Percentiles rank a stretch among this genome's conserved stretches.
These are phyloP conservation scores for Hylomyscus alleni DNA, from an alignment of 2,797 vertebrate genomes.

Conservation along the genomic window DNA sequence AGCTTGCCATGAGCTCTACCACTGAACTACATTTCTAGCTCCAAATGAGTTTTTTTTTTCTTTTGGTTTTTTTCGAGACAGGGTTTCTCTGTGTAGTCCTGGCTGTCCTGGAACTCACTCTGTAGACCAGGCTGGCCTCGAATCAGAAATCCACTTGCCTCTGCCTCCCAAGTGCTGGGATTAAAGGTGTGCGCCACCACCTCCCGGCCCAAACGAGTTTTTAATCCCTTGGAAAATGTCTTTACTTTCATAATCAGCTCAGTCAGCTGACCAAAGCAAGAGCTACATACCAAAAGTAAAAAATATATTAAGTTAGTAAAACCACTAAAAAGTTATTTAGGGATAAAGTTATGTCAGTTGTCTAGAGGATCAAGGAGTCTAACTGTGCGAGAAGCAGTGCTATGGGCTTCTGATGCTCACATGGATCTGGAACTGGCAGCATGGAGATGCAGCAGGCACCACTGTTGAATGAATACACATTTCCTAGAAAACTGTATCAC, in stretches of 20 bases:
- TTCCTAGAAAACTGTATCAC: constrained; percentile 47
- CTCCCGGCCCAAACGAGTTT: constrained; percentile 1
- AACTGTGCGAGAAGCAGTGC: neutral
- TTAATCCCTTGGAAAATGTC: constrained; percentile 56
- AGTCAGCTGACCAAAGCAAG: constrained; percentile 59
- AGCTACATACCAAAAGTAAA: constrained; percentile 63
- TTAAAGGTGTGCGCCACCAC: too few species aligned
- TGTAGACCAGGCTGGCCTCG: too few species aligned
- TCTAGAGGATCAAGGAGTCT: constrained; percentile 19
- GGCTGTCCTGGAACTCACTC: too few species aligned
- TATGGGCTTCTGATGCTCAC: neutral
- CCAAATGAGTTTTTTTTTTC: too few species aligned
- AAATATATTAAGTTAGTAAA: neutral
- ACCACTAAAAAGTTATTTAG: constrained; percentile 26
- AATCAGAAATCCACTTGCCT: too few species aligned
- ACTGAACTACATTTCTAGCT: too few species aligned
- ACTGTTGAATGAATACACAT: constrained; percentile 33
- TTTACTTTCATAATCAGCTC: constrained; percentile 52
- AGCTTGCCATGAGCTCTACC: too few species aligned
- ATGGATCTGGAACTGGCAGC: neutral
- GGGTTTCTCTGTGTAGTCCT: too few species aligned
- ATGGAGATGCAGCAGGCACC: neutral
- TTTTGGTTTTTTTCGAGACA: too few species aligned
- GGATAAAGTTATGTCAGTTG: constrained; percentile 9
- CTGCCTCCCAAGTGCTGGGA: too few species aligned